These are phyloP conservation scores for human DNA, from an alignment of 2,113 vertebrate genomes.

Conservation along the genomic window GRCh38 chr3:125964001-125964500, in stretches of 20 bases:
- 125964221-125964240: background rate
- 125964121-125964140: background rate
- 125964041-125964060: background rate
- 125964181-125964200: fast-evolving
- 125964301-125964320: background rate
- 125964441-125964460: background rate
- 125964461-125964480: background rate
- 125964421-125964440: background rate
- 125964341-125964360: background rate
- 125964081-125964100: background rate
- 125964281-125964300: background rate
- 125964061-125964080: background rate
- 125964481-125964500: background rate
- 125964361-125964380: background rate
- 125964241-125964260: background rate
- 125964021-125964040: background rate
- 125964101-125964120: background rate
- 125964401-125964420: background rate
- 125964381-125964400: background rate
- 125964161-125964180: background rate
- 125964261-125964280: background rate
- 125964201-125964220: background rate
- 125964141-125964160: background rate
- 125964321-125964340: background rate
- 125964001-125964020: background rate